phyloP scores from a whole-genome alignment of 2,797 vertebrate genomes.

The Sebastes matsubarae region DNA sequence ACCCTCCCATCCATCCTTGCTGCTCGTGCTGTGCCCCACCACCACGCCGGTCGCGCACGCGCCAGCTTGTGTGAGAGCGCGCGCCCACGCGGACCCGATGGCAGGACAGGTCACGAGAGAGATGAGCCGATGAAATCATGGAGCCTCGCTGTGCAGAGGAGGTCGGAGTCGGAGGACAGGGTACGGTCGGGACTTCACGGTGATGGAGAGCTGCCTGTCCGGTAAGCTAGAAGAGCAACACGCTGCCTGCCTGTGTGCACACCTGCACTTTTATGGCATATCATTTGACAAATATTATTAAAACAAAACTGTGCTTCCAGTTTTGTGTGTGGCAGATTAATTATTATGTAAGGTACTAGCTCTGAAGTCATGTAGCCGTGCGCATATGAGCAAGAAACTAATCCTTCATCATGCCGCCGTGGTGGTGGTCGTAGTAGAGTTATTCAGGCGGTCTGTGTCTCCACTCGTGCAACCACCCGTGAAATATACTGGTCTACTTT shows the following conservation, averaged over 20 bases:
- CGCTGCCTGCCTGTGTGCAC: slow-evolving; percentile 1
- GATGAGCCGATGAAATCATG: slow-evolving; percentile 72
- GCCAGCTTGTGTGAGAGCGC: slow-evolving; percentile 50
- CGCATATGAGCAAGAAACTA: slow-evolving; percentile 73
- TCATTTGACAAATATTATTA: not conserved
- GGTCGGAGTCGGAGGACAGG: slow-evolving; percentile 25
- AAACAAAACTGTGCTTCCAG: slow-evolving; percentile 40
- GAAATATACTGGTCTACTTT: not conserved
- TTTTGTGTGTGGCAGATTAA: slow-evolving; percentile 66
- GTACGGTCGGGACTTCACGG: slow-evolving; percentile 13
- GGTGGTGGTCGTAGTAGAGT: slow-evolving; percentile 60
- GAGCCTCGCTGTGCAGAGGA: slow-evolving; percentile 18
- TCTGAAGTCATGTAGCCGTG: slow-evolving; percentile 69
- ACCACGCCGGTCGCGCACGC: slow-evolving; percentile 46
- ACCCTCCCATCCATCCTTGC: not conserved
- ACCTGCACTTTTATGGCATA: slow-evolving; percentile 21
- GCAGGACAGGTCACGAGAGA: slow-evolving; percentile 67
- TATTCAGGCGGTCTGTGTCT: slow-evolving; percentile 30
- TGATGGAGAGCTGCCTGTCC: slow-evolving; percentile 66
- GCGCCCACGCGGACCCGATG: slow-evolving; percentile 69
- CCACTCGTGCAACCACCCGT: slow-evolving; percentile 3
- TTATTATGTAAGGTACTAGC: slow-evolving; percentile 79
- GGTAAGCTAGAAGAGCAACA: slow-evolving; percentile 43
- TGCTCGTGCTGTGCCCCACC: slow-evolving; percentile 19
- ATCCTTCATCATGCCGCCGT: slow-evolving; percentile 56